phyloP scores from a whole-genome alignment of 2,797 vertebrate species.

The Toxotes lorentzi region DNA sequence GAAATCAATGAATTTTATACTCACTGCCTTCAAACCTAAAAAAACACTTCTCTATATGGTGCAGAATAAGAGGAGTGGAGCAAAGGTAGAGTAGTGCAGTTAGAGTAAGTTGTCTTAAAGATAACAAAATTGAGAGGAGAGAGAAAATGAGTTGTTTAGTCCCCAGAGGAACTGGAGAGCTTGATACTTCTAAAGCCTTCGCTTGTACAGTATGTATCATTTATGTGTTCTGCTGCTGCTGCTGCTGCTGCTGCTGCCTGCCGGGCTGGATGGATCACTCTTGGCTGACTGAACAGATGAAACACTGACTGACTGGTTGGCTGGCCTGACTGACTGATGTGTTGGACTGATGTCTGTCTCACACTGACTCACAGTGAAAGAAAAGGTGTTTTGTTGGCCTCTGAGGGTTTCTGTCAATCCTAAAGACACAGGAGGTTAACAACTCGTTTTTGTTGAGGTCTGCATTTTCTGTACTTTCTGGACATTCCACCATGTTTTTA shows the following conservation, averaged over 20 bases:
- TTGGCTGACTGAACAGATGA: slow-evolving; percentile 1
- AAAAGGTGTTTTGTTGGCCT: slow-evolving; percentile 11
- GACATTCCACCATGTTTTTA: not conserved
- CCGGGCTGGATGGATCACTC: not conserved
- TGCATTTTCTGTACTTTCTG: not conserved
- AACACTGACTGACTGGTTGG: slow-evolving; percentile 2
- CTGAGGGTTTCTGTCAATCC: slow-evolving; percentile 20
- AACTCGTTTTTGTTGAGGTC: not conserved
- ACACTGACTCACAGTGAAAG: slow-evolving; percentile 14
- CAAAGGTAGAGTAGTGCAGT: not conserved
- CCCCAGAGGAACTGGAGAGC: slow-evolving; percentile 47
- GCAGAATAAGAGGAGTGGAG: not conserved
- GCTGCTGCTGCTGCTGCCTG: slow-evolving; percentile 43
- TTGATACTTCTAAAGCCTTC: slow-evolving; percentile 62
- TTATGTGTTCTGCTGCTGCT: slow-evolving; percentile 43
- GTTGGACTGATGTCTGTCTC: slow-evolving; percentile 14
- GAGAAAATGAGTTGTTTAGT: slow-evolving; percentile 51
- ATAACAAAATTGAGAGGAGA: slow-evolving; percentile 22
- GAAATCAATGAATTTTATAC: not conserved
- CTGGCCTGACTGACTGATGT: slow-evolving; percentile 13
- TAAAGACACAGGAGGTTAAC: slow-evolving; percentile 3
- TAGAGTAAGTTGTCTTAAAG: slow-evolving; percentile 21
- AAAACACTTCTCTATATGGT: not conserved
- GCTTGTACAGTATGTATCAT: slow-evolving; percentile 71
- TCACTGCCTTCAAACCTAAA: not conserved